These are phyloP conservation scores for Thera obeliscata DNA, from an alignment of 2,888 invertebrate species.

Conservation along the genomic window DNA sequence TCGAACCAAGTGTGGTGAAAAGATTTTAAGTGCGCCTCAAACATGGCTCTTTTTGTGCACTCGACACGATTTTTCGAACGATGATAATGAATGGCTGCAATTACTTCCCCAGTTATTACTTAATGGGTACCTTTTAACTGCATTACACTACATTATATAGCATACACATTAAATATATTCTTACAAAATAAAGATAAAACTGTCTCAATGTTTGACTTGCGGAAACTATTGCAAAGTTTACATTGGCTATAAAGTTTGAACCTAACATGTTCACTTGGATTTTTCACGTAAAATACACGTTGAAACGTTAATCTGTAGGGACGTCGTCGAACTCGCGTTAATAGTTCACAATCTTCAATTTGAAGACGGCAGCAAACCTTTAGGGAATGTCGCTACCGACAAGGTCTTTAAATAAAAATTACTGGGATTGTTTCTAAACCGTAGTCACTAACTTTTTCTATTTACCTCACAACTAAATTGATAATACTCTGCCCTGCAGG, in stretches of 20 bases:
- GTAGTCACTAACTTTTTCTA: too few species aligned
- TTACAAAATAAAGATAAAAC: conserved; percentile 35
- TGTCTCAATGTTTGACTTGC: conserved; percentile 24
- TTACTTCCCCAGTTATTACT: too few species aligned
- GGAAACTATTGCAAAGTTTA: conserved; percentile 42
- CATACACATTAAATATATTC: too few species aligned
- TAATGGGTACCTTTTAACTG: too few species aligned
- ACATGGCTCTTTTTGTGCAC: too few species aligned
- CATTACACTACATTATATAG: too few species aligned
- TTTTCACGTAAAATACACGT: conserved; percentile 49
- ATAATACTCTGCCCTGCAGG: too few species aligned
- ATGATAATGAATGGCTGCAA: too few species aligned
- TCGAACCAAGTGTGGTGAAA: too few species aligned
- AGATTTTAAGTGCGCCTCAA: too few species aligned
- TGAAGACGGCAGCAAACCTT: conserved; percentile 57
- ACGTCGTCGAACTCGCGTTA: conserved; percentile 51
- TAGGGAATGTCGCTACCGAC: conserved; percentile 39
- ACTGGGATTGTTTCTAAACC: background rate
- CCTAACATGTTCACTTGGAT: conserved; percentile 45
- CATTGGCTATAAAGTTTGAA: conserved; percentile 44
- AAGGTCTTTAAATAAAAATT: background rate
- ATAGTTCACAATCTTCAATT: conserved; percentile 65
- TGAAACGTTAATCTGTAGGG: conserved; percentile 51
- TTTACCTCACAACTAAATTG: too few species aligned
- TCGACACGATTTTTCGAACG: too few species aligned